These are phyloP conservation scores for Agrochola litura DNA, from an alignment of 2,888 invertebrate genomes.

Conservation along the genomic window DNA sequence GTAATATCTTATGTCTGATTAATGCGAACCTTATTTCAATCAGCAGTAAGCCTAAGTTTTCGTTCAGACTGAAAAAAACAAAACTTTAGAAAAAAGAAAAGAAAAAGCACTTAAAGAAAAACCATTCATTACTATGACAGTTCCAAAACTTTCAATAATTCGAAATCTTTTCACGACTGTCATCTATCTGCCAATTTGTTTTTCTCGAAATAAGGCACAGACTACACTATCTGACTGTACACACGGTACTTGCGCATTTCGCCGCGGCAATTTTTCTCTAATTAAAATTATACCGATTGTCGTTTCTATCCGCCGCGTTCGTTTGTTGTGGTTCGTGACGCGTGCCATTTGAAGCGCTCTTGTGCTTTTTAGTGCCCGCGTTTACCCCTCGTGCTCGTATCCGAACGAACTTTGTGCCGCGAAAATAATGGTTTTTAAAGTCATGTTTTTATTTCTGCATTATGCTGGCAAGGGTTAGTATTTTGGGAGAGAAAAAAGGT, in stretches of 20 bases:
- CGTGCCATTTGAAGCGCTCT: slow-evolving; percentile 87
- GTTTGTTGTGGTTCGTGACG: slow-evolving; percentile 89
- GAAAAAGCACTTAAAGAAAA: slow-evolving; percentile 18
- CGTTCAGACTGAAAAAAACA: background rate
- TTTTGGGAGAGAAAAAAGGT: slow-evolving; percentile 65
- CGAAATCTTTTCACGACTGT: background rate
- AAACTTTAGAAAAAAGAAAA: background rate
- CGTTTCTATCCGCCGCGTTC: slow-evolving; percentile 81
- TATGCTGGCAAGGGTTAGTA: slow-evolving; percentile 72
- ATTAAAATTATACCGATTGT: slow-evolving; percentile 90
- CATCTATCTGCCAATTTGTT: slow-evolving; percentile 3
- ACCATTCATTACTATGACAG: slow-evolving; percentile 16
- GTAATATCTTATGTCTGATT: background rate
- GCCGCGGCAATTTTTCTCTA: slow-evolving; percentile 89
- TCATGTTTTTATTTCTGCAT: slow-evolving; percentile 76
- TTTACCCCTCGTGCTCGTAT: slow-evolving; percentile 84
- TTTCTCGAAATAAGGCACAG: background rate
- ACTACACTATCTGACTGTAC: slow-evolving; percentile 69
- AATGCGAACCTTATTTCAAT: background rate
- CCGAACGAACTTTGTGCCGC: slow-evolving; percentile 73
- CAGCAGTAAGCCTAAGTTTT: background rate
- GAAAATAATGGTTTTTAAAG: slow-evolving; percentile 79
- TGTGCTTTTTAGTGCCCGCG: slow-evolving; percentile 89
- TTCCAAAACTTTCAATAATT: background rate
- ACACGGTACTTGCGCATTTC: slow-evolving; percentile 80